Conservation (phyloP, 2,113 vertebrate species). For the Grus americana region DNA sequence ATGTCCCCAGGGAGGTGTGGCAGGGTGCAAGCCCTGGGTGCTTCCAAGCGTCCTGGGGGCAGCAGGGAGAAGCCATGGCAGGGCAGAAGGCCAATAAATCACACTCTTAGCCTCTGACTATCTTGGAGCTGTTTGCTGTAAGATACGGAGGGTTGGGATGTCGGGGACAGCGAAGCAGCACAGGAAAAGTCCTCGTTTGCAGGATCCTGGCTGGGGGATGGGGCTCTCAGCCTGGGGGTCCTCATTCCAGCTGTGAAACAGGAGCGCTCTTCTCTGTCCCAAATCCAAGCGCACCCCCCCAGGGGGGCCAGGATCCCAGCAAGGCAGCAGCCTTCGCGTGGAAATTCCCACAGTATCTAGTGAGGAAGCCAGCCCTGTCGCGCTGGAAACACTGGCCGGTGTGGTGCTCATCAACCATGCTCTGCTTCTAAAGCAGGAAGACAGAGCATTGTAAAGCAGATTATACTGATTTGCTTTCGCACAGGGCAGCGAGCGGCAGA, state of each 20-base stretch:
- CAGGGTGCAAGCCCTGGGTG: not conserved
- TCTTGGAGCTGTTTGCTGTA: not conserved
- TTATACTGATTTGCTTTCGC: constrained; percentile 18
- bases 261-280: not conserved
- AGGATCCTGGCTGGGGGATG: not conserved
- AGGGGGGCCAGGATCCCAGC: not conserved
- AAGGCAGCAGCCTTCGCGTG: not conserved
- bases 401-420: constrained; percentile 36
- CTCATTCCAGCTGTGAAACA: not conserved
- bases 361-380: not conserved
- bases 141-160: accelerated
- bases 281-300: not conserved
- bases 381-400: not conserved
- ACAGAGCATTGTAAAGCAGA: constrained; percentile 61
- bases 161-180: not conserved
- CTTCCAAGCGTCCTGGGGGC: not conserved
- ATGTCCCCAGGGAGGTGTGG: not conserved
- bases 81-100: not conserved
- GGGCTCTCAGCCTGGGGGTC: not conserved
- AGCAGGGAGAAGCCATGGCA: not conserved
- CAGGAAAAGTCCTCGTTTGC: not conserved
- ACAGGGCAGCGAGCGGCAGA: constrained; percentile 27
- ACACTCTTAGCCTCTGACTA: not conserved
- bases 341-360: constrained; percentile 54
- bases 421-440: constrained; percentile 53